phyloP scores from a whole-genome alignment of 2,113 vertebrate genomes.

The Ardeotis arabs region DNA sequence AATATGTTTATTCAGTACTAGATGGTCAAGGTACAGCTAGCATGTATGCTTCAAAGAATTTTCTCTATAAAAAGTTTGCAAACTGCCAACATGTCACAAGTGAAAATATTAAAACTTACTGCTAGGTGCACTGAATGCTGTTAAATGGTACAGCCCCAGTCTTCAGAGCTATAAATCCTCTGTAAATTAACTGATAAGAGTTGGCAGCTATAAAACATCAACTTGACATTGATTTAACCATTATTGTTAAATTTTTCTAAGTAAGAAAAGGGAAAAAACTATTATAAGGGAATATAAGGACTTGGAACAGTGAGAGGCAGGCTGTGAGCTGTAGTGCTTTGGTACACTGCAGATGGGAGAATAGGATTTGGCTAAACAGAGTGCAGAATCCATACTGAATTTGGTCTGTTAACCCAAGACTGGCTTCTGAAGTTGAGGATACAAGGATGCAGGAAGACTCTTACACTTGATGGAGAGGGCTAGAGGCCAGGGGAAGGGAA shows the following conservation, averaged over 20 bases:
- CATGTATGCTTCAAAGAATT: background rate
- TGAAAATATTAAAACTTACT: background rate
- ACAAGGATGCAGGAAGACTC: background rate
- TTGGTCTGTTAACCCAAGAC: background rate
- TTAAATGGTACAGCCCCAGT: background rate
- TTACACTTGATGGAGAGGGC: background rate
- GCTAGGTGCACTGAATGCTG: background rate
- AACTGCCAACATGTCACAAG: background rate
- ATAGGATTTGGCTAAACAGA: background rate
- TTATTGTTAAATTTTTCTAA: background rate
- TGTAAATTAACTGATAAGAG: background rate
- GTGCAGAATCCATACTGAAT: fast-evolving
- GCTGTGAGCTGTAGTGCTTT: background rate
- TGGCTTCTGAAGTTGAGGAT: background rate
- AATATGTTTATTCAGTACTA: background rate
- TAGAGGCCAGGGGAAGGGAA: background rate
- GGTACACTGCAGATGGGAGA: background rate
- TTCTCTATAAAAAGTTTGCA: background rate
- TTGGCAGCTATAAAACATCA: background rate
- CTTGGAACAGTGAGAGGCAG: background rate
- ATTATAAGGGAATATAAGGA: background rate
- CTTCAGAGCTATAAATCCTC: background rate
- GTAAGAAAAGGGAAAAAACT: background rate
- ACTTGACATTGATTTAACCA: background rate
- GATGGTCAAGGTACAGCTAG: background rate